A percentile compares a stretch with the other conserved stretches of the same genome.
These are phyloP conservation scores for Diarsia rubi DNA, from an alignment of 2,888 invertebrate genomes.

Conservation along the genomic window DNA sequence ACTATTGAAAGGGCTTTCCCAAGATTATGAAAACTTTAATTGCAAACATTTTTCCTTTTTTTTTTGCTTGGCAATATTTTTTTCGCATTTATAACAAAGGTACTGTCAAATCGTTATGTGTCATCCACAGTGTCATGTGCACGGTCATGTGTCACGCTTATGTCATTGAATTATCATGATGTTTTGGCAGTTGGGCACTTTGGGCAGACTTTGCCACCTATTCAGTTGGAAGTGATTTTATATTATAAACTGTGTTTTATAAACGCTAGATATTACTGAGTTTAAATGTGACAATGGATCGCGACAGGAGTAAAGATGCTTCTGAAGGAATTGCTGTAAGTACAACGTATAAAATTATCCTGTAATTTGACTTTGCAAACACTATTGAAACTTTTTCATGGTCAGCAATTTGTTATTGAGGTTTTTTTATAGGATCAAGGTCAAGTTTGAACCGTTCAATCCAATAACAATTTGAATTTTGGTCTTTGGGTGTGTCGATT, in stretches of 20 bases:
- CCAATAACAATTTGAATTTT: slow-evolving; percentile 13
- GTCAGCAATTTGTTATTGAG: slow-evolving; percentile 46
- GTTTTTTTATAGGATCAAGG: slow-evolving; percentile 41
- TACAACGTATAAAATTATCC: slow-evolving; percentile 27
- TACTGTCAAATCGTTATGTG: slow-evolving; percentile 35
- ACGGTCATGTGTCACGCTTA: slow-evolving; percentile 30
- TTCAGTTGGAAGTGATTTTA: slow-evolving; percentile 18
- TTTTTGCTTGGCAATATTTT: not conserved
- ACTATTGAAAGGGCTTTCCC: not conserved
- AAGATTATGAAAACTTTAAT: not conserved
- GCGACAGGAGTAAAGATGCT: slow-evolving; percentile 83
- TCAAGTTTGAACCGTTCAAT: slow-evolving; percentile 35
- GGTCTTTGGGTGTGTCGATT: slow-evolving; percentile 7
- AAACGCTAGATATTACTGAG: not conserved
- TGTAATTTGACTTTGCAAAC: not conserved
- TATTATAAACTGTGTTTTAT: slow-evolving; percentile 14
- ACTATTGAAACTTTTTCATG: slow-evolving; percentile 33
- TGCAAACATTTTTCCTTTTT: not conserved
- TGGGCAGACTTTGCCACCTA: slow-evolving; percentile 7
- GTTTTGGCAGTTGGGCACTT: slow-evolving; percentile 51
- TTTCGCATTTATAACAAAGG: slow-evolving; percentile 13
- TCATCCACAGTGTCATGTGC: slow-evolving; percentile 45
- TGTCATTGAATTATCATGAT: slow-evolving; percentile 57
- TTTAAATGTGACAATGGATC: slow-evolving; percentile 77
- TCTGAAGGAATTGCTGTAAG: slow-evolving; percentile 89